phyloP scores from a whole-genome alignment of 2,113 vertebrate species.

The Lipophrys pholis region DNA sequence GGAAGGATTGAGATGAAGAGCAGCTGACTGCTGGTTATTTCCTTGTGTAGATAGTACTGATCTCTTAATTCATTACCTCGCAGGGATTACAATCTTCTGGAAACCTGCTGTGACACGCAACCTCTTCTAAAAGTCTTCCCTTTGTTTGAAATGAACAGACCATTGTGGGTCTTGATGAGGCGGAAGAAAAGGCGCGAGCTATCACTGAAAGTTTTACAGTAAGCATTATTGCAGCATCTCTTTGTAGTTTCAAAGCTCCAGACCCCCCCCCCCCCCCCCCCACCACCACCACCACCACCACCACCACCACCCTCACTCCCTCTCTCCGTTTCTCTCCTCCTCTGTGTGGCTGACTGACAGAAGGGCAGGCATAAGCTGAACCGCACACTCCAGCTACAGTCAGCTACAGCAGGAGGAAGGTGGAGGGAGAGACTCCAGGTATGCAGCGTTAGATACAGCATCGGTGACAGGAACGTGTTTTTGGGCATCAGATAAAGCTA shows the following conservation, averaged over 20 bases:
- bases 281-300: background rate
- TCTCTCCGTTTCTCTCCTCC: conserved; percentile 20
- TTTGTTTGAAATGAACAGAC: background rate
- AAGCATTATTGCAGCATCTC: conserved; percentile 40
- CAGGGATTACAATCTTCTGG: too few species aligned
- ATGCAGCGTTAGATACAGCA: conserved; percentile 56
- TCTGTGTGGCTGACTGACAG: conserved; percentile 63
- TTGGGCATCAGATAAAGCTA: conserved; percentile 69
- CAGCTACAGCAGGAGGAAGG: conserved; percentile 45
- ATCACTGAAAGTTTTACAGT: conserved; percentile 30
- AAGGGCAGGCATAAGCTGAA: conserved; percentile 58
- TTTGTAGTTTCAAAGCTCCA: conserved; percentile 51
- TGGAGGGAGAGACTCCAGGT: conserved; percentile 9
- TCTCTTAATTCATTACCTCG: too few species aligned
- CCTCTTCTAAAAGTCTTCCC: background rate
- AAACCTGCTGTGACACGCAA: background rate
- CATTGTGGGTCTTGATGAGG: background rate
- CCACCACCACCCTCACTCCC: background rate
- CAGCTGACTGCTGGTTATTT: too few species aligned
- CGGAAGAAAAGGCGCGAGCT: background rate
- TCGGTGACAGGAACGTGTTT: conserved; percentile 67
- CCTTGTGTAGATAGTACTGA: too few species aligned
- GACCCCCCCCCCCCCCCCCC: background rate
- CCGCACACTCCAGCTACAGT: conserved; percentile 60
- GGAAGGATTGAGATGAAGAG: too few species aligned